phyloP scores from a whole-genome alignment of 2,113 vertebrate genomes.

The Rhinopithecus roxellana region DNA sequence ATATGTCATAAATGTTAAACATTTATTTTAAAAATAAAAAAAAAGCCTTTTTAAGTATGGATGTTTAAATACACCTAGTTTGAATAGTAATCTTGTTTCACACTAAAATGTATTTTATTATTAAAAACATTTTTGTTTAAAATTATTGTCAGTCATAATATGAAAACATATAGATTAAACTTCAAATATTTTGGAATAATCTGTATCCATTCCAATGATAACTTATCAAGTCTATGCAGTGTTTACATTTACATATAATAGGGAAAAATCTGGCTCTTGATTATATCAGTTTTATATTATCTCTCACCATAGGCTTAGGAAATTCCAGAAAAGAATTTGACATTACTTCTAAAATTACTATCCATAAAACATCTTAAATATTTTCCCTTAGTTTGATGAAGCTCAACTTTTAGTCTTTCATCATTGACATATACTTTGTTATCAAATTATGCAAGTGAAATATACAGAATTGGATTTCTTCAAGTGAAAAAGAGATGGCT shows the following conservation, averaged over 20 bases:
- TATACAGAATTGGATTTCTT: not conserved
- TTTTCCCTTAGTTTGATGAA: not conserved
- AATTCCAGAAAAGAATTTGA: conserved; percentile 11
- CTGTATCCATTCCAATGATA: not conserved
- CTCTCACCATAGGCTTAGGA: not conserved
- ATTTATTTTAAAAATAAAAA: conserved; percentile 27
- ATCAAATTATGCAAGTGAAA: conserved; percentile 42
- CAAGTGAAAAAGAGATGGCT: not conserved
- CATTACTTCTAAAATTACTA: not conserved
- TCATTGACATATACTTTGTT: not conserved
- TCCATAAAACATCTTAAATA: not conserved
- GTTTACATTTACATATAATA: not conserved
- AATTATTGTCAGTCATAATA: conserved; percentile 17
- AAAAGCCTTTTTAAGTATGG: not conserved
- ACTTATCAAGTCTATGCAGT: not conserved
- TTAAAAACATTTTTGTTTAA: not conserved
- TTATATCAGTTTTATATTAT: not conserved
- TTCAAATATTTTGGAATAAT: not conserved
- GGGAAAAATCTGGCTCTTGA: not conserved
- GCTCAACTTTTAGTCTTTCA: not conserved
- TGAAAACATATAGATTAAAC: not conserved
- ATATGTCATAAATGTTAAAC: not conserved
- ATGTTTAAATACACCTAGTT: not conserved
- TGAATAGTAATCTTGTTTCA: not conserved
- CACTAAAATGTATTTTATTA: not conserved